Percentiles rank a stretch among this genome's conserved stretches.
These are phyloP conservation scores for Hyperoplus immaculatus DNA, from an alignment of 2,797 vertebrate species.

Conservation along the genomic window DNA sequence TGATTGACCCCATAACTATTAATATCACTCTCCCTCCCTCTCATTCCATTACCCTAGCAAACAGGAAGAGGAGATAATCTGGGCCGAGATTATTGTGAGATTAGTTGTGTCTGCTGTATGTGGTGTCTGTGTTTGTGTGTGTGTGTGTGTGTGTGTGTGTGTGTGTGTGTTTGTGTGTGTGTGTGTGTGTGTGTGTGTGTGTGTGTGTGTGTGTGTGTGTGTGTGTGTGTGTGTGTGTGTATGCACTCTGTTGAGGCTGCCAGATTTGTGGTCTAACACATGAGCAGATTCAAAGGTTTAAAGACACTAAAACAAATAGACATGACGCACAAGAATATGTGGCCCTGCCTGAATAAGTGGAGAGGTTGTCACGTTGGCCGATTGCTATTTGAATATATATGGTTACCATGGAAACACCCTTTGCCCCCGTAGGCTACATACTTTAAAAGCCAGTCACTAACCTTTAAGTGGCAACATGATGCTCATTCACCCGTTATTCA, in stretches of 20 bases:
- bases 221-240: conserved; percentile 55
- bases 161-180: conserved; percentile 54
- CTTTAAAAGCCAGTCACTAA: conserved; percentile 16
- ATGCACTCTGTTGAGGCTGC: conserved; percentile 29
- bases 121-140: conserved; percentile 8
- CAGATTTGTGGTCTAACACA: conserved; percentile 36
- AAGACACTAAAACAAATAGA: conserved; percentile 7
- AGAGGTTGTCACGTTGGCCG: conserved; percentile 37
- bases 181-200: conserved; percentile 56
- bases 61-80: conserved; percentile 69
- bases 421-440: background rate
- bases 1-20: conserved; percentile 56
- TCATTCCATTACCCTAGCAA: conserved; percentile 43
- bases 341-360: conserved; percentile 21
- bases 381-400: conserved; percentile 22
- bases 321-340: conserved; percentile 29
- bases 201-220: conserved; percentile 54
- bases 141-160: conserved; percentile 56
- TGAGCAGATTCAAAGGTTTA: conserved; percentile 34
- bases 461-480: conserved; percentile 6
- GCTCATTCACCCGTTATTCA: conserved; percentile 6
- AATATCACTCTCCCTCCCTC: conserved; percentile 54
- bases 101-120: conserved; percentile 70
- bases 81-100: conserved; percentile 73
- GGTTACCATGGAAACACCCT: background rate